These are phyloP conservation scores for Cantharis lateralis DNA, from an alignment of 2,888 invertebrate species.

Conservation along the genomic window DNA sequence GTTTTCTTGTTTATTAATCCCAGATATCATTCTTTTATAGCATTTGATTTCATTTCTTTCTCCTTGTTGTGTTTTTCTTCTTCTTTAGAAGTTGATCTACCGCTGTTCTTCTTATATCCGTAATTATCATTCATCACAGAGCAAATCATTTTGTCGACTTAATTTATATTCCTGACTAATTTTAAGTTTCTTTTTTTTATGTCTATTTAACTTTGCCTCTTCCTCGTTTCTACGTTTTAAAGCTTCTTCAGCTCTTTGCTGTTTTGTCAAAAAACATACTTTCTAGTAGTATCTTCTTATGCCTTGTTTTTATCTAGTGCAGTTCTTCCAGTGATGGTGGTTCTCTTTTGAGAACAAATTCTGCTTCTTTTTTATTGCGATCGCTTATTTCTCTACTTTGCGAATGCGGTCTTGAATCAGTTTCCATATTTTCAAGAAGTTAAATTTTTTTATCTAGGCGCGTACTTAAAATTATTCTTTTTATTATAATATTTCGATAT, in stretches of 20 bases:
- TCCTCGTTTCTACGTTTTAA: slow-evolving; percentile 87
- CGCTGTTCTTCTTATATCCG: slow-evolving; percentile 50
- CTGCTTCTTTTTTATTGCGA: too few species aligned
- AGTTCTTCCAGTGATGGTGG: slow-evolving; percentile 96
- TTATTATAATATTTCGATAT: too few species aligned
- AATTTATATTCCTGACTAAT: slow-evolving; percentile 46
- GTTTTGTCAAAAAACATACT: slow-evolving; percentile 96
- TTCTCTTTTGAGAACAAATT: slow-evolving; percentile 64
- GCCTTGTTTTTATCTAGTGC: slow-evolving; percentile 93
- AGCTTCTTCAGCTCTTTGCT: slow-evolving; percentile 90
- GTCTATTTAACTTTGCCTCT: slow-evolving; percentile 78
- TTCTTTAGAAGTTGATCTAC: slow-evolving; percentile 58
- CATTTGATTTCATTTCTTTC: slow-evolving; percentile 90
- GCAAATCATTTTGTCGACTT: slow-evolving; percentile 42
- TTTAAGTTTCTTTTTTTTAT: slow-evolving; percentile 67
- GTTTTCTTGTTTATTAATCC: slow-evolving; percentile 91
- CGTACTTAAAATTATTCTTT: too few species aligned
- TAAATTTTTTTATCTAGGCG: too few species aligned
- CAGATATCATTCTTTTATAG: slow-evolving; percentile 93
- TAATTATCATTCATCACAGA: slow-evolving; percentile 51
- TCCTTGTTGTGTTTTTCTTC: slow-evolving; percentile 72
- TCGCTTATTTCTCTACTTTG: too few species aligned
- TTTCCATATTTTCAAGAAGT: too few species aligned
- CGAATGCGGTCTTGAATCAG: too few species aligned
- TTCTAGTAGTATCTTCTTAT: slow-evolving; percentile 91